Evolutionary conservation across 1,140 invertebrate species (phyloP).

Genomic region (Sycophila sp.): DNA sequence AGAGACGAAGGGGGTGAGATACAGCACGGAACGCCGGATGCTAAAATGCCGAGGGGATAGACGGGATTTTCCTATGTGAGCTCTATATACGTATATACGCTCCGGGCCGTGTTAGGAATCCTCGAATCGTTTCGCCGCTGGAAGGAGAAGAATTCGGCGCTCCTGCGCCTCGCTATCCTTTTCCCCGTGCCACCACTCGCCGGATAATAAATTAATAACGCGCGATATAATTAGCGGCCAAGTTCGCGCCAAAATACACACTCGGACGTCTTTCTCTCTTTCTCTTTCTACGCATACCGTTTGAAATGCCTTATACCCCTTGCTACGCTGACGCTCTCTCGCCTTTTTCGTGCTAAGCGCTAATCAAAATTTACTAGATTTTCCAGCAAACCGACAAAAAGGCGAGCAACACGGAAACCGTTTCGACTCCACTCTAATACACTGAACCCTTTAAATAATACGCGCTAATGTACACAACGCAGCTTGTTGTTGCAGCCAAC

Average conservation of each 20-base stretch:
- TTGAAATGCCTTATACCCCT: neutral
- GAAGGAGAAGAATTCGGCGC: conserved; percentile 18
- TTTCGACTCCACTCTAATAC: too few species aligned
- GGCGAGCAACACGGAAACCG: neutral
- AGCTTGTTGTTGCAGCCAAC: too few species aligned
- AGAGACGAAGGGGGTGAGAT: conserved; percentile 27
- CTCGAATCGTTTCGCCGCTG: neutral
- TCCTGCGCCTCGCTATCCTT: neutral
- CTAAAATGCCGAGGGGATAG: conserved; percentile 25
- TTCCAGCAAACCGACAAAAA: too few species aligned
- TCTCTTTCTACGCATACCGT: neutral
- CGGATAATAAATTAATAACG: conserved; percentile 32
- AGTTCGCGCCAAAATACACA: neutral
- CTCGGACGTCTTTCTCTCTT: too few species aligned
- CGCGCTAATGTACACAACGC: too few species aligned
- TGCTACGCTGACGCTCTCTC: too few species aligned
- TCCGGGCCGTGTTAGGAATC: conserved; percentile 11
- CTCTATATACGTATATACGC: neutral
- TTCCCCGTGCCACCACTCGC: neutral
- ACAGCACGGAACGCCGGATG: conserved; percentile 12
- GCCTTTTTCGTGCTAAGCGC: neutral
- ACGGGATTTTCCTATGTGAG: conserved; percentile 14
- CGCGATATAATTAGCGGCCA: conserved; percentile 17
- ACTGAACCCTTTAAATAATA: too few species aligned
- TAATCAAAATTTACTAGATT: conserved; percentile 3